These are phyloP conservation scores for Drosophila tsacasi DNA, from an alignment of 1,140 invertebrate genomes.

Conservation along the genomic window DNA sequence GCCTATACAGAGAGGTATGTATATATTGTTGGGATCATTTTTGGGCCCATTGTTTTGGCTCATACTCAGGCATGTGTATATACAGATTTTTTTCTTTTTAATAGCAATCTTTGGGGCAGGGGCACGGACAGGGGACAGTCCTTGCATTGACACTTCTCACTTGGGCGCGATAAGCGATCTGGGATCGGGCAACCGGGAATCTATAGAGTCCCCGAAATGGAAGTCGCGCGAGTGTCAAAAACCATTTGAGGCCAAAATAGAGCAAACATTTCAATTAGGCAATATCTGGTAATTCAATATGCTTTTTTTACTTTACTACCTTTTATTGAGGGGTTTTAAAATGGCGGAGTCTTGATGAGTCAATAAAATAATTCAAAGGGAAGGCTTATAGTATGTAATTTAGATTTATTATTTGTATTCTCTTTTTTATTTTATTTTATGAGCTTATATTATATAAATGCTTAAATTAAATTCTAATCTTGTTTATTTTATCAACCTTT, in stretches of 20 bases:
- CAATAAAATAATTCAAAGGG: not conserved
- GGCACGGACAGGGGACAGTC: constrained; percentile 21
- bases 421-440: no score
- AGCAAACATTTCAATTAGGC: constrained; percentile 61
- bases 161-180: constrained; percentile 54
- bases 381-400: not conserved
- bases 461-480: no score
- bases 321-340: not conserved
- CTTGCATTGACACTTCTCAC: constrained; percentile 59
- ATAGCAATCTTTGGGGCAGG: constrained; percentile 22
- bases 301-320: not conserved
- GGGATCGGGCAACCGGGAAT: constrained; percentile 7
- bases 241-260: constrained; percentile 52
- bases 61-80: not conserved
- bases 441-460: not conserved
- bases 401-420: no score
- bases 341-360: not conserved
- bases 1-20: not conserved
- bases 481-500: not conserved
- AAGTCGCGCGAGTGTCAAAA: constrained; percentile 46
- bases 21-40: constrained; percentile 29
- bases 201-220: constrained; percentile 22
- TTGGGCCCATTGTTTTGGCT: constrained; percentile 29
- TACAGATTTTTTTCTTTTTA: not conserved
- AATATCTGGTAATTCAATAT: constrained; percentile 56